A percentile compares a stretch with the other conserved stretches of the same genome.
These are phyloP conservation scores for Thymelicus acteon DNA, from an alignment of 2,888 invertebrate genomes.

Conservation along the genomic window DNA sequence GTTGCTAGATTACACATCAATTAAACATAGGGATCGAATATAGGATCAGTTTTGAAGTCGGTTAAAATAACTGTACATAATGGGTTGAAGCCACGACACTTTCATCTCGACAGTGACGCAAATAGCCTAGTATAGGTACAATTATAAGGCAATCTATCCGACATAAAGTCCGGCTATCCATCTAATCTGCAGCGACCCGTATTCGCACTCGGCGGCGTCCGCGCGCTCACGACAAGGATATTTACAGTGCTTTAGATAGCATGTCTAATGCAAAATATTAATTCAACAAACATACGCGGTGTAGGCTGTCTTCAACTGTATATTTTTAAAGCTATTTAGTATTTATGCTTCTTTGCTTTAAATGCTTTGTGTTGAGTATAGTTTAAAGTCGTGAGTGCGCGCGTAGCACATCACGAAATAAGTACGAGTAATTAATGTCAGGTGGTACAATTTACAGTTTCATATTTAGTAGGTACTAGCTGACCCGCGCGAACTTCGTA, in stretches of 20 bases:
- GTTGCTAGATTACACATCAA: no score
- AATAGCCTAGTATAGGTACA: neutral
- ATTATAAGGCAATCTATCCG: slow-evolving; percentile 19
- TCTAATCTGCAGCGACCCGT: slow-evolving; percentile 19
- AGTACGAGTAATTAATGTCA: no score
- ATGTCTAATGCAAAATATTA: slow-evolving; percentile 64
- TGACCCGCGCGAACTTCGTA: no score
- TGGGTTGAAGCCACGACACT: neutral
- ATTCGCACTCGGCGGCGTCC: slow-evolving; percentile 40
- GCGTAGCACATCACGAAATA: no score
- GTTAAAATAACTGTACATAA: neutral
- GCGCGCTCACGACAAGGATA: slow-evolving; percentile 58
- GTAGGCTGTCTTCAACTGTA: neutral
- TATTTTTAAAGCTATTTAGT: neutral
- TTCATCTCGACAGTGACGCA: neutral
- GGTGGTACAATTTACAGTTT: no score
- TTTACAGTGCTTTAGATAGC: slow-evolving; percentile 58
- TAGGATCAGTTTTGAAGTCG: no score
- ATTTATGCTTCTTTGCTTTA: no score
- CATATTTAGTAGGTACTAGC: no score
- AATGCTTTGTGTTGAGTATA: no score
- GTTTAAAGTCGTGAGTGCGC: no score
- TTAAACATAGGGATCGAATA: no score
- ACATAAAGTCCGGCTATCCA: slow-evolving; percentile 27
- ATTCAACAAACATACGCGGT: slow-evolving; percentile 47